phyloP scores from a whole-genome alignment of 2,888 invertebrate genomes.

The Papilio protenor region DNA sequence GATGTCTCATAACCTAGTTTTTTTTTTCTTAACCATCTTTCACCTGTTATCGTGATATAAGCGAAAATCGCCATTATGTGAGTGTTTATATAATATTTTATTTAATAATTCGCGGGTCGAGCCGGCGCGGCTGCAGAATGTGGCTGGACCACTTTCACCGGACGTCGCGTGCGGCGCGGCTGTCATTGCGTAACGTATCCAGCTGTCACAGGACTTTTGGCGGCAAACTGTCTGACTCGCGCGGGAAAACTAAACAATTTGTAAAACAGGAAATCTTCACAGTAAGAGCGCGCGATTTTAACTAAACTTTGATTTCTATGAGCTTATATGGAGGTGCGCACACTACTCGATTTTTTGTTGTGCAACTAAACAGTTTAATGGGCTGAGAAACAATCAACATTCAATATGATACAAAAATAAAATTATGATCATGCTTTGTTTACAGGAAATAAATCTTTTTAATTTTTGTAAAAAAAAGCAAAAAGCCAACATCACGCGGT shows the following conservation, averaged over 20 bases:
- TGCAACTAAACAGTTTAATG: too few species aligned
- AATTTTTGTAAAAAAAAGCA: neutral
- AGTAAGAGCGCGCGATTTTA: neutral
- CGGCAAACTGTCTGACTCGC: constrained; percentile 71
- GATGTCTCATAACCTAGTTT: neutral
- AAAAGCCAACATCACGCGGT: constrained; percentile 57
- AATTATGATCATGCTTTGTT: too few species aligned
- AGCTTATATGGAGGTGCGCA: too few species aligned
- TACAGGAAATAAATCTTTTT: too few species aligned
- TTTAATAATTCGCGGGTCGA: constrained; percentile 27
- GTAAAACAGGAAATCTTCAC: neutral
- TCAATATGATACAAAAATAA: too few species aligned
- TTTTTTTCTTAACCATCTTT: neutral
- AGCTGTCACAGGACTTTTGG: constrained; percentile 59
- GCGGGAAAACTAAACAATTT: constrained; percentile 10
- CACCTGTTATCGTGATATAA: constrained; percentile 14
- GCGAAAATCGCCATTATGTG: constrained; percentile 13
- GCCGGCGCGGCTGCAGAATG: constrained; percentile 58
- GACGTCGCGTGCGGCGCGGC: constrained; percentile 46
- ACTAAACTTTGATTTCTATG: too few species aligned
- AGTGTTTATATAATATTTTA: constrained; percentile 31
- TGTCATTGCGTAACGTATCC: constrained; percentile 52
- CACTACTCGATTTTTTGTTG: too few species aligned
- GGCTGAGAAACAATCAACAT: too few species aligned
- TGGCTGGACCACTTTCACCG: constrained; percentile 67